A percentile compares a stretch with the other conserved stretches of the same genome.
Conservation (phyloP, 2,113 vertebrate genomes). For the Chitala chitala region DNA sequence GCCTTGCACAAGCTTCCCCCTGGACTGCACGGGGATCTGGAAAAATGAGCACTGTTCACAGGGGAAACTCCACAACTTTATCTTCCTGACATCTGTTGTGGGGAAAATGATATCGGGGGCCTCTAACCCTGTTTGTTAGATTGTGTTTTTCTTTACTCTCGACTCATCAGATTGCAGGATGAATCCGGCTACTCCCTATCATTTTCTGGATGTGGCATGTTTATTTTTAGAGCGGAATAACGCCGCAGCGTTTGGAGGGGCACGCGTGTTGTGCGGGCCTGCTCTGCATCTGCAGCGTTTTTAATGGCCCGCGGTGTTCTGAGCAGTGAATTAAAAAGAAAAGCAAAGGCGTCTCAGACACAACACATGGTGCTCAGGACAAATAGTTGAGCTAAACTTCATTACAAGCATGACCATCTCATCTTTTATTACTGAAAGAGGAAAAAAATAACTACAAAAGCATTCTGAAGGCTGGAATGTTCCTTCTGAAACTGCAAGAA, state of each 20-base stretch:
- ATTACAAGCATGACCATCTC: neutral
- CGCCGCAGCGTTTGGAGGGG: neutral
- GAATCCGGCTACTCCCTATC: neutral
- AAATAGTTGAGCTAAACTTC: neutral
- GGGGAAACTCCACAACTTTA: neutral
- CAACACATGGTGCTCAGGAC: neutral
- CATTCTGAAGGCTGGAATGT: neutral
- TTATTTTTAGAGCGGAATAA: neutral
- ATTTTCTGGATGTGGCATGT: constrained; percentile 2
- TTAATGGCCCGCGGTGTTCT: neutral
- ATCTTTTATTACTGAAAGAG: neutral
- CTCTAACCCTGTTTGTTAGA: neutral
- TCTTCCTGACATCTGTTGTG: constrained; percentile 16
- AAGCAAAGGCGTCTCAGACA: constrained; percentile 19
- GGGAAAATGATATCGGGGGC: neutral
- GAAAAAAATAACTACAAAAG: neutral
- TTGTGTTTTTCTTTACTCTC: neutral
- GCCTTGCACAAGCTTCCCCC: neutral
- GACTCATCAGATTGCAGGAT: neutral
- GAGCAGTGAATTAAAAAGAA: constrained; percentile 26
- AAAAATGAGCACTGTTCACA: neutral
- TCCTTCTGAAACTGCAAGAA: neutral
- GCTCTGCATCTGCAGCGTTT: neutral
- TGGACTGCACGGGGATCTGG: neutral
- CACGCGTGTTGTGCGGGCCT: neutral